phyloP scores from a whole-genome alignment of 1,140 invertebrate genomes.

The Chironomus striatipennis region DNA sequence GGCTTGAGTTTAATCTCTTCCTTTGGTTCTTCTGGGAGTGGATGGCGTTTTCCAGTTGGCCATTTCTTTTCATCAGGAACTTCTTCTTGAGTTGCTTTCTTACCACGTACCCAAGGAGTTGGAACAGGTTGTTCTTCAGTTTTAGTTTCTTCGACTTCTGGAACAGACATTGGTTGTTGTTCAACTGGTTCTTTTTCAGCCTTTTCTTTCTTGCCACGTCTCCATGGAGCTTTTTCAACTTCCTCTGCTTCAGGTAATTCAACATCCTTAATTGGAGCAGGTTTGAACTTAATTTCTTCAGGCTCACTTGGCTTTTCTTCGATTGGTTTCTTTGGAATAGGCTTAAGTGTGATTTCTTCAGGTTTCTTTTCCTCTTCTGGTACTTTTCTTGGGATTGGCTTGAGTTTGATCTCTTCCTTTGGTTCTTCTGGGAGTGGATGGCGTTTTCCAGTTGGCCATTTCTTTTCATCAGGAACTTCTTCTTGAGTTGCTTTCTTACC shows the following conservation, averaged over 20 bases:
- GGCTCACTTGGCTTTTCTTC: slow-evolving; percentile 29
- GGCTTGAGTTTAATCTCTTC: slow-evolving; percentile 45
- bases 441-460: slow-evolving; percentile 40
- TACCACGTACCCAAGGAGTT: slow-evolving; percentile 36
- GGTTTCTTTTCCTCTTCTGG: slow-evolving; percentile 31
- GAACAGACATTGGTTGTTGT: slow-evolving; percentile 33
- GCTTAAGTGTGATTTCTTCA: slow-evolving; percentile 29
- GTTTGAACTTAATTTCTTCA: slow-evolving; percentile 41
- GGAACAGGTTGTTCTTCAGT: slow-evolving; percentile 33
- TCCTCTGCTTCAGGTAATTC: slow-evolving; percentile 26
- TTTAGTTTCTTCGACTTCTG: slow-evolving; percentile 32
- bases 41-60: slow-evolving; percentile 39
- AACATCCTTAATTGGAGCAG: slow-evolving; percentile 37
- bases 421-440: slow-evolving; percentile 38
- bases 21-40: slow-evolving; percentile 39
- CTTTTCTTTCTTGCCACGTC: slow-evolving; percentile 34
- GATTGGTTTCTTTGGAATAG: slow-evolving; percentile 28
- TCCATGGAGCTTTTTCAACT: slow-evolving; percentile 30
- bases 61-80: slow-evolving; percentile 40
- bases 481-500: slow-evolving; percentile 28
- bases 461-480: slow-evolving; percentile 40
- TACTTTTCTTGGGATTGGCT: slow-evolving; percentile 42
- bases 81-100: slow-evolving; percentile 38
- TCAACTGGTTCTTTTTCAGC: slow-evolving; percentile 34
- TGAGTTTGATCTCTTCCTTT: slow-evolving; percentile 42